Percentiles rank a stretch among this genome's conserved stretches.
phyloP scores from a whole-genome alignment of 1,140 invertebrate species.

The Conopomorpha cramerella region DNA sequence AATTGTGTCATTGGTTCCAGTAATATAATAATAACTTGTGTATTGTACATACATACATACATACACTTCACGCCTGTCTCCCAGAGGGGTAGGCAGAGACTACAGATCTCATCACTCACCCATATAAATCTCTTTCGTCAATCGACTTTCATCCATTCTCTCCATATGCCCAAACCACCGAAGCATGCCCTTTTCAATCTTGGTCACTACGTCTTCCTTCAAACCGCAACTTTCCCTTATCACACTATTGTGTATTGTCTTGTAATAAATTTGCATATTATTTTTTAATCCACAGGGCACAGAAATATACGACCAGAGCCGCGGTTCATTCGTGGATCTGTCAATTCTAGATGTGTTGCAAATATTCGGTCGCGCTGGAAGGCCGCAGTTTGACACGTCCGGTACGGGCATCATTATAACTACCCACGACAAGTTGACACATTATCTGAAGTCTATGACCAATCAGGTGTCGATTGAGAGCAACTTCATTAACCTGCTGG shows the following conservation, averaged over 20 bases:
- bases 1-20: too few species aligned
- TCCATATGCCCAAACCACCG: too few species aligned
- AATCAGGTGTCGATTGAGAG: constrained; percentile 98
- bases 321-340: constrained; percentile 92
- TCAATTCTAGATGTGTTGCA: constrained; percentile 98
- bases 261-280: constrained; percentile 3
- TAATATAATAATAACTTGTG: too few species aligned
- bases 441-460: constrained; percentile 93
- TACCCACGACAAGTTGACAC: constrained; percentile 86
- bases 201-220: too few species aligned
- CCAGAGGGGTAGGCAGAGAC: background rate
- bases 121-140: too few species aligned
- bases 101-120: too few species aligned
- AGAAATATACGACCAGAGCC: constrained; percentile 96
- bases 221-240: too few species aligned
- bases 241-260: background rate
- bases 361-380: constrained; percentile 98
- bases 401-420: constrained; percentile 98
- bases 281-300: constrained; percentile 74
- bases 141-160: too few species aligned
- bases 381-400: constrained; percentile 90
- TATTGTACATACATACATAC: too few species aligned
- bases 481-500: constrained; percentile 89
- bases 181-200: too few species aligned
- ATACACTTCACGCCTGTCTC: too few species aligned